Conservation (phyloP, 2,888 invertebrate species). For the Epirrita christyi region DNA sequence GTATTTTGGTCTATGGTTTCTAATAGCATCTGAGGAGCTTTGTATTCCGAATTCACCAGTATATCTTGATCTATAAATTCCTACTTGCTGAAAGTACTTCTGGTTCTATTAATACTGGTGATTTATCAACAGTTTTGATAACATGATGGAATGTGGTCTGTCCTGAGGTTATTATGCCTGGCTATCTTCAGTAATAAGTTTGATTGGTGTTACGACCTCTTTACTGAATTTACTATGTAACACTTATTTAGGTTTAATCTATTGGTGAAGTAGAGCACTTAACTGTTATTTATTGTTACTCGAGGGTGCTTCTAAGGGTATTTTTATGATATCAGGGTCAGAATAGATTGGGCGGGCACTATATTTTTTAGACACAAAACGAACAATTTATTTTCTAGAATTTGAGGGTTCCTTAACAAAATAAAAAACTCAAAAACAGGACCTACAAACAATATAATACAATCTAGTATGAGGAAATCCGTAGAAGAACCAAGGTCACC, state of each 20-base stretch:
- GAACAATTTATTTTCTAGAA: too few species aligned
- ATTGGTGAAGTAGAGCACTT: constrained; percentile 5
- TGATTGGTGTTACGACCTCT: constrained; percentile 23
- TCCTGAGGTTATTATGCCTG: constrained; percentile 40
- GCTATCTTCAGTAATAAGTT: constrained; percentile 23
- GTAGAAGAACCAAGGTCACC: too few species aligned
- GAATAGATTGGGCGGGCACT: too few species aligned
- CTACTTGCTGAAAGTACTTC: constrained; percentile 25
- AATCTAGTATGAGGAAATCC: too few species aligned
- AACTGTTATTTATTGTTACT: constrained; percentile 12
- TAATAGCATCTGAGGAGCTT: constrained; percentile 14
- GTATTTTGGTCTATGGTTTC: constrained; percentile 9
- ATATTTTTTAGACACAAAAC: too few species aligned
- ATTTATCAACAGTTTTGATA: constrained; percentile 46
- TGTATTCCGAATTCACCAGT: constrained; percentile 7
- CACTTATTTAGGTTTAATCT: constrained; percentile 12
- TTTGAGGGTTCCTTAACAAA: too few species aligned
- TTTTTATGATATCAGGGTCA: too few species aligned
- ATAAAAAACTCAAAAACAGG: too few species aligned
- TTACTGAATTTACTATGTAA: constrained; percentile 24
- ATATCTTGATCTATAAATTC: constrained; percentile 13
- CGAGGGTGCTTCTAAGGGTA: too few species aligned
- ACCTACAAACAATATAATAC: too few species aligned
- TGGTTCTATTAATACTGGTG: constrained; percentile 39
- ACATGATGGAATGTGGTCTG: constrained; percentile 51